Percentiles rank a stretch among this genome's conserved stretches.
phyloP scores from a whole-genome alignment of 1,140 invertebrate genomes.

The Lerema accius region DNA sequence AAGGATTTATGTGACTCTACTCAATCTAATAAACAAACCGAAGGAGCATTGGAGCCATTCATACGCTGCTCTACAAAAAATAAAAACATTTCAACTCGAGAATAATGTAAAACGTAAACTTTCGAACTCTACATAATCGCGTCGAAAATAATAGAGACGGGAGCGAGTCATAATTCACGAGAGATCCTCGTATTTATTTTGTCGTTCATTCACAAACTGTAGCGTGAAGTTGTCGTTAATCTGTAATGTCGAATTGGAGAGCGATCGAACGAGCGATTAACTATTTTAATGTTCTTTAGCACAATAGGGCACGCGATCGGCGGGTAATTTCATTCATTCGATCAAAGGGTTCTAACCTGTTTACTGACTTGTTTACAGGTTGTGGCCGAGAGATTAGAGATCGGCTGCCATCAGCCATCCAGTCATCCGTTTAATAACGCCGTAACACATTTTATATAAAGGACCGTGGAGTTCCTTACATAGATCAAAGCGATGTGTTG shows the following conservation, averaged over 20 bases:
- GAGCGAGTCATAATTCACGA: conserved; percentile 43
- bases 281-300: conserved; percentile 64
- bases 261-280: conserved; percentile 70
- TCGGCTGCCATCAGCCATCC: conserved; percentile 32
- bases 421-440: conserved; percentile 8
- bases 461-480: too few species aligned
- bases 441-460: conserved; percentile 8
- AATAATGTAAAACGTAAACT: conserved; percentile 2
- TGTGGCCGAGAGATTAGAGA: conserved; percentile 49
- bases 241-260: conserved; percentile 59
- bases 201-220: conserved; percentile 68
- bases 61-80: neutral
- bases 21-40: too few species aligned
- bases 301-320: conserved; percentile 71
- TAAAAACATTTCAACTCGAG: neutral
- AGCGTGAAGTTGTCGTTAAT: conserved; percentile 63
- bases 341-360: conserved; percentile 53
- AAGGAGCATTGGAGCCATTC: too few species aligned
- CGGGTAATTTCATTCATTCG: conserved; percentile 65
- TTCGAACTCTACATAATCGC: conserved; percentile 27
- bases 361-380: conserved; percentile 49
- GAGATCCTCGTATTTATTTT: conserved; percentile 60
- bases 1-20: neutral
- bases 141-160: conserved; percentile 41
- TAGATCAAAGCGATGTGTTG: too few species aligned